phyloP scores from a whole-genome alignment of 2,113 vertebrate species.

The Microcebus murinus region DNA sequence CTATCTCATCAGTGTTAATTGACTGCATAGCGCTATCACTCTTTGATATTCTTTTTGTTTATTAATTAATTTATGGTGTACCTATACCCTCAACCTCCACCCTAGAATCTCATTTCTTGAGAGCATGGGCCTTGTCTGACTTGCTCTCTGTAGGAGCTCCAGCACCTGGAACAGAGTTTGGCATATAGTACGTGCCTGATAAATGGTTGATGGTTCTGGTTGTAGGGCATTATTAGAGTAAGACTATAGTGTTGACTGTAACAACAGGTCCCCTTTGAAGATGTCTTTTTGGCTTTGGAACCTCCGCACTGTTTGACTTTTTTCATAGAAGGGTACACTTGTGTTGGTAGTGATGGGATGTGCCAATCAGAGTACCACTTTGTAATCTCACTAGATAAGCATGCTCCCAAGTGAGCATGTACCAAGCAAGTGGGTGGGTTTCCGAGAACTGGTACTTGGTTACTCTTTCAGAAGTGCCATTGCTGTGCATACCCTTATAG shows the following conservation, averaged over 20 bases:
- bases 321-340: background rate
- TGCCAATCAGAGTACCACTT: background rate
- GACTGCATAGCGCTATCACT: background rate
- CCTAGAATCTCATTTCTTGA: background rate
- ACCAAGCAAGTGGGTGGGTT: background rate
- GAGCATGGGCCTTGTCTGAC: background rate
- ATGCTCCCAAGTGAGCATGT: background rate
- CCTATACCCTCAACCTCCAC: fast-evolving
- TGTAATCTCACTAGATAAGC: background rate
- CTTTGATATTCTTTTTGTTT: background rate
- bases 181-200: too few species aligned
- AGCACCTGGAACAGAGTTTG: background rate
- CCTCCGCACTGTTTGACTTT: background rate
- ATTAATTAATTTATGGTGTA: background rate
- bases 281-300: background rate
- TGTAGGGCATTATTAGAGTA: background rate
- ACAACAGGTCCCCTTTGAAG: background rate
- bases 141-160: background rate
- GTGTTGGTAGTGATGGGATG: background rate
- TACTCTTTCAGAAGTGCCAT: background rate
- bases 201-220: background rate
- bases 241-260: background rate
- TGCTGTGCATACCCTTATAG: background rate
- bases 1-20: background rate
- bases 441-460: background rate